Base-by-base conservation (phyloP, 2,888 invertebrate genomes). In the Pachymerium ferrugineum region DNA sequence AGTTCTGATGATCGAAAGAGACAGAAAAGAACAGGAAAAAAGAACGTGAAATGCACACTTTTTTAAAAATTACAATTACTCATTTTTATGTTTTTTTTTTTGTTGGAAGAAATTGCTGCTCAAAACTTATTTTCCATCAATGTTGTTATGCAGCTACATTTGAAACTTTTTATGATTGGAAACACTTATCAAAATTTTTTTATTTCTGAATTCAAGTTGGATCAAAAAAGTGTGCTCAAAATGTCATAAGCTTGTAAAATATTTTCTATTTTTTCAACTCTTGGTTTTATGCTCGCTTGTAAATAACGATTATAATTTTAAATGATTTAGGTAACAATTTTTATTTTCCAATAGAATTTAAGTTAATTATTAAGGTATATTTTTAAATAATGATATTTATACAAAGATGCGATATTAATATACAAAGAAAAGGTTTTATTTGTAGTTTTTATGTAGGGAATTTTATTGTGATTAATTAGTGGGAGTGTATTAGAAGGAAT, bases 1-100 rank as follows among this genome's bases (percentile, higher is more conserved):
- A 75, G 73, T 74, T 70, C 75, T 16, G 70, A 76, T 30, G 76
- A 75, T 19, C 29, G 62, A n/a, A 74, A 74, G 38, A 29, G 67
- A 22, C 28, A 71, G 42, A 35, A 19, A 28, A 19, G 70, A 70
- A 14, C n/a, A 19, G 2, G 73, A 19, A 69, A 38, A 35, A 33
- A 30, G 35, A 25, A 42, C 16, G 14, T 33, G 1, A 71, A 71
- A 25, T 71, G 71, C 22, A 29, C 35, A 35, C 28, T 71, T 19
- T 38, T 71, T 38, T 71, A 35, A 71, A 28, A 35, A 1, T 69
- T 10, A 14, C 29, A n/a, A 19, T 10, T 30, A 28, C 19, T 8
- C 19, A 69, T 69, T 25, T 25, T 69, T 31, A 31, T 28, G 8
- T 47, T 54, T 19, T 54, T 25, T 22, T 54, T 3, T 25, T 54